Base-by-base conservation (phyloP, 2,797 vertebrate genomes). In the Percopsis omiscomaycus region DNA sequence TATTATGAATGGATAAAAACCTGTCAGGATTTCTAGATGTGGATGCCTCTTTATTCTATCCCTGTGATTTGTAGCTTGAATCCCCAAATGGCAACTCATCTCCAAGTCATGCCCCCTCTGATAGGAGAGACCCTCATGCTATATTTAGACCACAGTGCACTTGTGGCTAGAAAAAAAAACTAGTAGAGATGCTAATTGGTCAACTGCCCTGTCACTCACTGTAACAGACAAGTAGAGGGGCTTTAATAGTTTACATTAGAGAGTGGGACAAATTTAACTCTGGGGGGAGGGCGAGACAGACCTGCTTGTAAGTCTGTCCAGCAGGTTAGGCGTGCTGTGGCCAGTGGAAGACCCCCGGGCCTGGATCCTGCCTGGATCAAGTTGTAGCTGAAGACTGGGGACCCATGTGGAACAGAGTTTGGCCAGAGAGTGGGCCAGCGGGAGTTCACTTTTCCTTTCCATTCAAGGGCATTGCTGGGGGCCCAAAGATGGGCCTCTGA, bases 181-280 rank as follows among this genome's bases (percentile, higher is more conserved):
- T 71, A 78, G 66, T 66, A 48, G 74, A 66, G 68, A 42, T 59
- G 77, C 55, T 80, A 73, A 91, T 88, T 92, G 91, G 89, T 81
- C 83, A 71, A 68, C 72, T 80, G 73, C 74, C 72, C 69, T 70
- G 89, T 88, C 89, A 86, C 74, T 92, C 89, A 84, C 61, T 59
- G 59, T 70, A 77, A 78, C 71, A 68, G 63, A 75, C 61, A 5
- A 85, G 81, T 76, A 49, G 79, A 73, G 64, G 42, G 69, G 74
- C 84, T 87, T 78, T 80, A 67, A 81, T 79, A 86, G 87, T 86
- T 89, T 86, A 89, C 89, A 87, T 87, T 86, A 71, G 82, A 86
- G 79, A 78, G 81, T 75, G 78, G 84, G 88, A 85, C 90, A 92
- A 89, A 91, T 88, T 89, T 92, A 91, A 90, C 87, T 71, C 4